Evolutionary conservation across 1,140 invertebrate genomes (phyloP), one percentile per base, ranked within the genome.

Genomic region (Orius insidiosus): DNA sequence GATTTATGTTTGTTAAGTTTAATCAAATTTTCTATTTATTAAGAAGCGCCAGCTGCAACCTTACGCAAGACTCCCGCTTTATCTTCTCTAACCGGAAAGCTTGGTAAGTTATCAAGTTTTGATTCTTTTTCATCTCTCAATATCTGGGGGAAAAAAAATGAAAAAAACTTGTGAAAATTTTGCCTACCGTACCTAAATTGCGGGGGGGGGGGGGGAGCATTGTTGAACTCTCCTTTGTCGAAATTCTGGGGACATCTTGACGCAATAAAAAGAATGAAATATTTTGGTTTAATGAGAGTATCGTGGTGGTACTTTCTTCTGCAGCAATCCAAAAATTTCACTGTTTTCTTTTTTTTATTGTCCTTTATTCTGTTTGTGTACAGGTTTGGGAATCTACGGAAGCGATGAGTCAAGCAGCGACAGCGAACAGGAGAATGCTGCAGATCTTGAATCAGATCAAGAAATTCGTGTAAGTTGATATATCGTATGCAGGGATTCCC

Each of bases 11-110:
- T 48, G 46, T 24, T 24, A 24, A 24, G 24, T 24, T 24, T 24
- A 24, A 24, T 24, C 24, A 24, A 24, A 62, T 52, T 61, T 56
- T 61, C 59, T 61, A 60, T 63, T 65, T 63, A 68, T 68, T 65
- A 67, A 66, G 74, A 74, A 72, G 69, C 67, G 68, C 71, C 73
- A 64, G 71, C 73, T 63, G 66, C 68, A 65, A 68, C 73, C 61
- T 64, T 74, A 58, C 68, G 69, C 69, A 72, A 73, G 66, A 71
- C 68, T 63, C 68, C 70, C 59, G 74, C 75, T 68, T 71, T 78
- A 67, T 69, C 72, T 59, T 73, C 75, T 66, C 67, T 78, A 58
- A 71, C 74, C 56, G 67, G 68, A 55, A 66, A 71, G 56, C 68
- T 76, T 56, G 73, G 75, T 78, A 67, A 76, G 74, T 75, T 47